Conservation (phyloP, 2,113 vertebrate genomes). For the Apus apus region DNA sequence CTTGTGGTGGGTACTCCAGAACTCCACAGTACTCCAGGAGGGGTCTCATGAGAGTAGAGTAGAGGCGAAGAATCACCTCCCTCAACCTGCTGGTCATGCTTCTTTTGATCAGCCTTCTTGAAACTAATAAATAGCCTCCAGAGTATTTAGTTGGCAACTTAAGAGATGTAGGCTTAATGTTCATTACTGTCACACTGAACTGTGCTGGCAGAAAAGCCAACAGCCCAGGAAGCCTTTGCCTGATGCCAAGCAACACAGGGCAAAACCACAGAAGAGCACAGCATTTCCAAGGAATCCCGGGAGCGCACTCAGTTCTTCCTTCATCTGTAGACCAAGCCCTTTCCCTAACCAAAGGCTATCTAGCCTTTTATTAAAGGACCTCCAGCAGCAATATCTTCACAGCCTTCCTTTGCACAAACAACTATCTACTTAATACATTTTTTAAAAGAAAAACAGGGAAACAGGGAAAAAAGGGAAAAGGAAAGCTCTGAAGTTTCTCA, state of each 20-base stretch:
- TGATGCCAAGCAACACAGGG: background rate
- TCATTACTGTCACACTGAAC: background rate
- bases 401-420: background rate
- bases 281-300: accelerated
- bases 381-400: background rate
- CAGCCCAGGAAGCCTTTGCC: background rate
- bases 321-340: background rate
- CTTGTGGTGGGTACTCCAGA: too few relatives aligned
- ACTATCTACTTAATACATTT: background rate
- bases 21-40: too few relatives aligned
- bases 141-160: background rate
- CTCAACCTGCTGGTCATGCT: too few relatives aligned
- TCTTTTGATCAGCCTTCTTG: background rate
- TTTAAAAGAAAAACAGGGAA: background rate
- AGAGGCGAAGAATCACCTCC: too few relatives aligned
- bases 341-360: background rate
- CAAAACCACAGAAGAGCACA: background rate
- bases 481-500: background rate
- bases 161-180: background rate
- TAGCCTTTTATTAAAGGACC: background rate
- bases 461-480: background rate
- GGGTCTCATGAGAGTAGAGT: too few relatives aligned
- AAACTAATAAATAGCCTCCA: background rate
- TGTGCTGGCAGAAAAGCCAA: background rate
- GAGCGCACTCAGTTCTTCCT: accelerated